phyloP scores from a whole-genome alignment of 2,797 vertebrate species.

The Pseudomugil tenellus region DNA sequence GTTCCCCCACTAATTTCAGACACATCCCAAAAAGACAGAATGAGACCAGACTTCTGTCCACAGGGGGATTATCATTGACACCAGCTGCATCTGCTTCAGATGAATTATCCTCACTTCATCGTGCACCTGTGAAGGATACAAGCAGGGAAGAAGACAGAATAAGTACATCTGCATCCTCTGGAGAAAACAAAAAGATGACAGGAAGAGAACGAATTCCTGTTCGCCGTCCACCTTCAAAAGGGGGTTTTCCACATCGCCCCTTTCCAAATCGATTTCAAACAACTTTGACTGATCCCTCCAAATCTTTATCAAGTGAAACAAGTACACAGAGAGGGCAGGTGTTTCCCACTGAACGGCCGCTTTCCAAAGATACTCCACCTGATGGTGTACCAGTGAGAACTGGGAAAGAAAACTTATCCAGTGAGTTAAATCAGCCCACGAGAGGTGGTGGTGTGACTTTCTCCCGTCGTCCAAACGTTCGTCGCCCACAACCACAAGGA shows the following conservation, averaged over 20 bases:
- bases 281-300: not conserved
- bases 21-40: slow-evolving; percentile 1
- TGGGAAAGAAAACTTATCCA: not conserved
- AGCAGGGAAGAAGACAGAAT: slow-evolving; percentile 1
- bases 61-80: slow-evolving; percentile 13
- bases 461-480: slow-evolving; percentile 17
- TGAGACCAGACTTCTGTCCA: slow-evolving; percentile 4
- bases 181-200: slow-evolving; percentile 29
- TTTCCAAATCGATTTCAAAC: slow-evolving; percentile 43
- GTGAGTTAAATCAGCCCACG: slow-evolving; percentile 21
- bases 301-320: slow-evolving; percentile 17
- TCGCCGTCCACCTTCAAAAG: slow-evolving; percentile 14
- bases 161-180: not conserved
- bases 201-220: slow-evolving; percentile 13
- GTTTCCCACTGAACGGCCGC: slow-evolving; percentile 11
- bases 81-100: slow-evolving; percentile 36
- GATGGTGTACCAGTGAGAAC: not conserved
- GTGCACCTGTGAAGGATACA: not conserved
- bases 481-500: slow-evolving; percentile 3
- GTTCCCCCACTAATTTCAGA: slow-evolving; percentile 5
- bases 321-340: not conserved
- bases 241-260: not conserved
- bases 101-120: slow-evolving; percentile 17
- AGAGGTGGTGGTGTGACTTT: slow-evolving; percentile 9
- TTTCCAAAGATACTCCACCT: slow-evolving; percentile 1